Evolutionary conservation across 2,888 invertebrate genomes (phyloP), one percentile per base, ranked within the genome.

Genomic region (Aspidiotus destructor): DNA sequence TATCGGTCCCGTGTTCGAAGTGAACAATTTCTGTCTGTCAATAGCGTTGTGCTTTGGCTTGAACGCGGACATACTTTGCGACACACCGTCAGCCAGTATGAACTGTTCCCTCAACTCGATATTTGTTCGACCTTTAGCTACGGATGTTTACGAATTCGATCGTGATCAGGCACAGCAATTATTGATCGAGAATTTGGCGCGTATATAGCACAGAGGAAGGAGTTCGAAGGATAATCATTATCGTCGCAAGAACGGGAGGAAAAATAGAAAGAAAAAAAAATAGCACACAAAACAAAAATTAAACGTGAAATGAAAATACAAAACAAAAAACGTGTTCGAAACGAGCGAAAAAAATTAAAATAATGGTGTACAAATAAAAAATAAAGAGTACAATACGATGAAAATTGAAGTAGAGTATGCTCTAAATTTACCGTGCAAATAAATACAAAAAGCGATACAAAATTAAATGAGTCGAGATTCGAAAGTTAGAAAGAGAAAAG

Each of bases 61-160:
- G 86, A 99, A 99, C 77, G 94, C 92, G 77, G 95, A 89, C 96
- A 99, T 97, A 79, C 92, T 92, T 85, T 99, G 98, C 79, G 94
- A 92, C 75, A 95, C 95, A 78, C 98, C 97, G 79, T 95, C 92
- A 76, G 98, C 96, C 84, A 98, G 84, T 80, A 96, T 93, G 85
- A 98, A 98, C 84, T 96, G 93, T 82, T 98, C 98, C 78, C 98
- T 87, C 78, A 99, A 87, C 84, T 98, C 97, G 83, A 97, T 92
- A 86, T 99, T 99, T 81, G 97, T 97, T 83, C 98, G 91, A 84
- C 98, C 98, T 85, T 97, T 96, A 84, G 97, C 97, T 97, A 71
- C 70, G 70, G 71, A 48, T 48, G 54, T 57, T 28, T 28, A 28
- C 28, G 28, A 28, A 41, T 41, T 63, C 40, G 63, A 48, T 53